A percentile compares a stretch with the other conserved stretches of the same genome.
Conservation (phyloP, 35 echinoderm and acorn worm species). For the Holothuria glaberrima region DNA sequence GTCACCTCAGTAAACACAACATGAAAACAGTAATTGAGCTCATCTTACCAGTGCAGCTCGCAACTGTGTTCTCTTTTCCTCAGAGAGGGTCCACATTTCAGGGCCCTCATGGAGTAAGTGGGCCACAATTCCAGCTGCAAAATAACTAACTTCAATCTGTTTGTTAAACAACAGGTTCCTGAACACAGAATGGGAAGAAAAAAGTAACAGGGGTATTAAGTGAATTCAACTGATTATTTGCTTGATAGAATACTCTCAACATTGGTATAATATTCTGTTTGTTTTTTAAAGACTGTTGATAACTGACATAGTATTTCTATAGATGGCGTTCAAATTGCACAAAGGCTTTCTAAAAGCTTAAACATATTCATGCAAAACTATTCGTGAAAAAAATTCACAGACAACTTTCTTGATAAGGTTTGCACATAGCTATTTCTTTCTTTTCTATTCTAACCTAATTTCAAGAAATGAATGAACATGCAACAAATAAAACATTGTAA, state of each 20-base stretch:
- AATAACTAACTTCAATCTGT: conserved; percentile 99
- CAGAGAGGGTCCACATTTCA: conserved; percentile 74
- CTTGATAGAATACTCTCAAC: not conserved
- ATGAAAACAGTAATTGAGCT: not conserved
- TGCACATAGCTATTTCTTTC: too few species aligned
- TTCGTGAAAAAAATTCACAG: too few species aligned
- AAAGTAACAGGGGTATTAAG: not conserved
- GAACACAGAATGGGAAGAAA: not conserved
- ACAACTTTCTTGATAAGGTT: too few species aligned
- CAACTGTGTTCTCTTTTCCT: conserved; percentile 61
- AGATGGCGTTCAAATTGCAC: too few species aligned
- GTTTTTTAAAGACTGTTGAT: too few species aligned
- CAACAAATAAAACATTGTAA: too few species aligned
- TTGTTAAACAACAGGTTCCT: conserved; percentile 88
- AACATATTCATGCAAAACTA: too few species aligned
- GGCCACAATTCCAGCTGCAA: conserved; percentile 97
- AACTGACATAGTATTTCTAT: too few species aligned
- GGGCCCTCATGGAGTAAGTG: conserved; percentile 90
- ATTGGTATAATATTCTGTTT: too few species aligned
- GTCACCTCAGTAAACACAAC: not conserved
- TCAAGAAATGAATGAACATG: too few species aligned
- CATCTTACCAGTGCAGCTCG: conserved; percentile 81
- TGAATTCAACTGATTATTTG: not conserved
- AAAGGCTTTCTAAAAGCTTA: too few species aligned
- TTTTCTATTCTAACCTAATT: too few species aligned